A percentile compares a stretch with the other conserved stretches of the same genome.
Evolutionary conservation across 2,888 invertebrate species (phyloP).

Genomic region (Trypoxylon attenuatum): DNA sequence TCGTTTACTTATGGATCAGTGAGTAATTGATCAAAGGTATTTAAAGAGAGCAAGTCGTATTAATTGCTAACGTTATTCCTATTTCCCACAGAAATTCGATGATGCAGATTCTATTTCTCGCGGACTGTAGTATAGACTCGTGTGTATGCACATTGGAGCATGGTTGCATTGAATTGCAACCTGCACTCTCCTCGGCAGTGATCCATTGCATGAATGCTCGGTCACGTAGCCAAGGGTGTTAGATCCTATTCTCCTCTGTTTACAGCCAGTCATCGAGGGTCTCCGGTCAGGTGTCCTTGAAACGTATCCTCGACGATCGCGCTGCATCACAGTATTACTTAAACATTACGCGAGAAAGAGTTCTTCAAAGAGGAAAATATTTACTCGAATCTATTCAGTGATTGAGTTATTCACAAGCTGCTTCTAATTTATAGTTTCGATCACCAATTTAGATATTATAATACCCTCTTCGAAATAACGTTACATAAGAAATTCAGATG

Average conservation of each 20-base stretch:
- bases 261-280: slow-evolving; percentile 16
- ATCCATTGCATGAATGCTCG: slow-evolving; percentile 22
- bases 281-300: background rate
- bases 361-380: too few relatives aligned
- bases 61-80: background rate
- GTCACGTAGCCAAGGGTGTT: slow-evolving; percentile 21
- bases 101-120: background rate
- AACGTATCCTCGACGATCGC: background rate
- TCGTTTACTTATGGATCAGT: too few relatives aligned
- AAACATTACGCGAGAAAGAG: too few relatives aligned
- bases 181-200: slow-evolving; percentile 18
- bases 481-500: too few relatives aligned
- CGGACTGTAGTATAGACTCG: background rate
- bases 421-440: too few relatives aligned
- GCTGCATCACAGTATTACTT: too few relatives aligned
- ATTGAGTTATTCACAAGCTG: too few relatives aligned
- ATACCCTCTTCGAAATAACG: too few relatives aligned
- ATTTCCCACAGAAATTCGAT: background rate
- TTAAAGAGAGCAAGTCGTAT: too few relatives aligned
- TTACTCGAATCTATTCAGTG: too few relatives aligned
- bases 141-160: background rate
- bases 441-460: too few relatives aligned
- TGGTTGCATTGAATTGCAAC: background rate
- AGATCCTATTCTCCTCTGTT: slow-evolving; percentile 21
- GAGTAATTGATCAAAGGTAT: too few relatives aligned